Percentiles rank a stretch among this genome's conserved stretches.
These are phyloP conservation scores for Allygus modestus DNA, from an alignment of 2,888 invertebrate species.

Conservation along the genomic window DNA sequence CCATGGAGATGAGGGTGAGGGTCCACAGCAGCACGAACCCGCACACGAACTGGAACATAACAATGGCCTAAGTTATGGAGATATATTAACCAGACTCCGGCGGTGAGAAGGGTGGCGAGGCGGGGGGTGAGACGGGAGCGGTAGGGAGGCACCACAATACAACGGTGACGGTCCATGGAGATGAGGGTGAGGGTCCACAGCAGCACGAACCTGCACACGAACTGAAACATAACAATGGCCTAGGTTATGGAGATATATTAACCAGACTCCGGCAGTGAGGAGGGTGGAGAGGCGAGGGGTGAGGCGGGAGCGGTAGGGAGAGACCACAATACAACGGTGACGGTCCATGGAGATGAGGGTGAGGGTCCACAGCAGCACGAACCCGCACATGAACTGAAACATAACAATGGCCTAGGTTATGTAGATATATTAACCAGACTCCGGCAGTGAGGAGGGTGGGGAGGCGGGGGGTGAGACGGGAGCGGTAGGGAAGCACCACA, in stretches of 20 bases:
- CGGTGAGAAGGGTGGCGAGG: slow-evolving; percentile 73
- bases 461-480: slow-evolving; percentile 75
- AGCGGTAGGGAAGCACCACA: slow-evolving; percentile 78
- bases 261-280: too few relatives aligned
- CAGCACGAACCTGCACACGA: slow-evolving; percentile 78
- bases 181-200: slow-evolving; percentile 79
- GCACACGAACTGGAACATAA: slow-evolving; percentile 77
- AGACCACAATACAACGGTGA: slow-evolving; percentile 77
- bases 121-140: slow-evolving; percentile 76
- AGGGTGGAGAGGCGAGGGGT: slow-evolving; percentile 75
- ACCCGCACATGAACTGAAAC: slow-evolving; percentile 78
- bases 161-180: slow-evolving; percentile 78
- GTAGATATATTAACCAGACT: too few relatives aligned
- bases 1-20: slow-evolving; percentile 78
- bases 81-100: slow-evolving; percentile 78
- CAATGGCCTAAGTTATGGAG: not conserved
- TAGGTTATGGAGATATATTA: too few relatives aligned
- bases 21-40: slow-evolving; percentile 80
- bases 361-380: slow-evolving; percentile 79
- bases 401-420: too few relatives aligned
- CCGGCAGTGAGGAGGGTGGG: slow-evolving; percentile 73
- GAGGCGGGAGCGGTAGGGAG: slow-evolving; percentile 77
- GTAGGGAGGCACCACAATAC: slow-evolving; percentile 78
- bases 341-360: slow-evolving; percentile 79
- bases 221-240: slow-evolving; percentile 75